Evolutionary conservation across 2,113 vertebrate genomes (phyloP).

Genomic region (Pelvicachromis taeniatus): DNA sequence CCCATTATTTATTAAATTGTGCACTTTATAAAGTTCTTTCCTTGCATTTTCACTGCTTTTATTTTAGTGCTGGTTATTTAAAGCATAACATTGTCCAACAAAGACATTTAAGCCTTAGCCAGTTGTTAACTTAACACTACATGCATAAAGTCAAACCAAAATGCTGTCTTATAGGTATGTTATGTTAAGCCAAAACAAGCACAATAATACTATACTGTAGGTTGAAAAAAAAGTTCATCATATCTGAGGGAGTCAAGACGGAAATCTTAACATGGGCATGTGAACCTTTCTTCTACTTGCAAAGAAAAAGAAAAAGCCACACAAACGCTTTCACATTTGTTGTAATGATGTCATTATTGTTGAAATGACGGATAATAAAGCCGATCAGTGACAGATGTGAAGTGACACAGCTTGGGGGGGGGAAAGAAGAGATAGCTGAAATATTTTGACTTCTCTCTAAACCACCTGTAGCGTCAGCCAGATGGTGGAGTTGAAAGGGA

Average conservation of each 20-base stretch:
- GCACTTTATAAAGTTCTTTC: neutral
- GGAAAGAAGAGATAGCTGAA: neutral
- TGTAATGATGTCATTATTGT: neutral
- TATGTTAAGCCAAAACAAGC: neutral
- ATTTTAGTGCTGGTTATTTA: neutral
- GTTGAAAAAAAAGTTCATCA: neutral
- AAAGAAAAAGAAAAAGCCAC: neutral
- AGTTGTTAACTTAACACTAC: neutral
- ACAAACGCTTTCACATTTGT: neutral
- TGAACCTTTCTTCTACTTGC: neutral
- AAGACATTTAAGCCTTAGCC: neutral
- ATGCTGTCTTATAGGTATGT: neutral
- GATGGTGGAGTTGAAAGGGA: conserved; percentile 42
- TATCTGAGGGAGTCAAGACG: neutral
- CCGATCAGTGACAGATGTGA: conserved; percentile 10
- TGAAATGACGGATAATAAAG: neutral
- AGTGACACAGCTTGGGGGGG: neutral
- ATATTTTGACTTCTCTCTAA: conserved; percentile 43
- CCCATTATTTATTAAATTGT: neutral
- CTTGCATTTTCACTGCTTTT: neutral
- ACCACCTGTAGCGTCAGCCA: conserved; percentile 53
- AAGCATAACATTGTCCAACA: neutral
- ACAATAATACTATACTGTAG: neutral
- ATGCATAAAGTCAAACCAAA: neutral
- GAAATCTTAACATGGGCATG: neutral